Conservation (phyloP, 2,888 invertebrate species). For the Penaeus monodon region DNA sequence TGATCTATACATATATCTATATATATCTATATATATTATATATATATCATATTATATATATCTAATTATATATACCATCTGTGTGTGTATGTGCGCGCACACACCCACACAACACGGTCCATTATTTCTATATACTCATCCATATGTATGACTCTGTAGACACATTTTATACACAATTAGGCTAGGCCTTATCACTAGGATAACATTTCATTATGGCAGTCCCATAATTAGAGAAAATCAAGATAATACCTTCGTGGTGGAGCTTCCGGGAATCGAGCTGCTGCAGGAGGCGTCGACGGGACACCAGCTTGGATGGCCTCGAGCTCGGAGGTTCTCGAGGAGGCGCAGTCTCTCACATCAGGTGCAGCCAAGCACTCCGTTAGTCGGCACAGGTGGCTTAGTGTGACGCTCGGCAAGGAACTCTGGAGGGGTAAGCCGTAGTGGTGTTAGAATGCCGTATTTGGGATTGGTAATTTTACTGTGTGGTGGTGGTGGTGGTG, state of each 20-base stretch:
- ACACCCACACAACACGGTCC: fast-evolving
- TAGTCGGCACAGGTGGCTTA: conserved; percentile 47
- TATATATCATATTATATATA: too few relatives aligned
- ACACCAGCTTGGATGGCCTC: conserved; percentile 52
- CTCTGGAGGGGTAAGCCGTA: conserved; percentile 1
- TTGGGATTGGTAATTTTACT: neutral
- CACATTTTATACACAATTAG: too few relatives aligned
- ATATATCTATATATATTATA: too few relatives aligned
- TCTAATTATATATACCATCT: too few relatives aligned
- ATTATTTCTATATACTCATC: neutral
- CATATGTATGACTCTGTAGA: too few relatives aligned
- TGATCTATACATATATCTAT: too few relatives aligned
- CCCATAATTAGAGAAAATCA: neutral
- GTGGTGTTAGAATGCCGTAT: neutral
- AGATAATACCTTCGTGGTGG: conserved; percentile 40
- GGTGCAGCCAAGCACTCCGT: conserved; percentile 49
- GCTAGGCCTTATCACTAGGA: too few relatives aligned
- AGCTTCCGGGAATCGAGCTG: conserved; percentile 31
- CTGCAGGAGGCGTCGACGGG: conserved; percentile 50
- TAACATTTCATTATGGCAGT: too few relatives aligned
- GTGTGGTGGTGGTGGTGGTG: neutral
- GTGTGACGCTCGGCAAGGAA: conserved; percentile 35
- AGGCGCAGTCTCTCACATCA: conserved; percentile 53
- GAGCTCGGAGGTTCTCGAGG: conserved; percentile 37
- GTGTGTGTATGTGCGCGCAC: neutral